phyloP scores from a whole-genome alignment of 2,797 vertebrate genomes.

The Hippocampus kuda region DNA sequence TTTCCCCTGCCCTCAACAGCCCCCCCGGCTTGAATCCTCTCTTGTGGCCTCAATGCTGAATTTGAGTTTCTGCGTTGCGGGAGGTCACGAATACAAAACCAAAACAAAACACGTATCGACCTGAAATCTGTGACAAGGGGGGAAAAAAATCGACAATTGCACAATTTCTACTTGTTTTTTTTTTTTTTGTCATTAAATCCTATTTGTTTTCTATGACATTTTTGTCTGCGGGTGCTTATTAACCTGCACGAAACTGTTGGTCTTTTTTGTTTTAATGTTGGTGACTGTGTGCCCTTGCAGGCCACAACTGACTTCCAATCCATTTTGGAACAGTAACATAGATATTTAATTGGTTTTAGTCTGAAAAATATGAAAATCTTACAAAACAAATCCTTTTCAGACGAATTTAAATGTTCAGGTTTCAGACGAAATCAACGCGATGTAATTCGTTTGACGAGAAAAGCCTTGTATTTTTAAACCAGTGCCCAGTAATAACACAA shows the following conservation, averaged over 20 bases:
- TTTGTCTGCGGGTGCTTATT: slow-evolving; percentile 50
- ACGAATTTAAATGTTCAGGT: background rate
- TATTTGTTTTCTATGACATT: slow-evolving; percentile 63
- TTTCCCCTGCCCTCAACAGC: background rate
- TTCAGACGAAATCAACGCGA: background rate
- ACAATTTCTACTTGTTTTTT: slow-evolving; percentile 68
- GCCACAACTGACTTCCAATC: background rate
- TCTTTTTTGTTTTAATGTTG: background rate
- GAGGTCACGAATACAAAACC: slow-evolving; percentile 36
- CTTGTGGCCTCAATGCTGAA: slow-evolving; percentile 21
- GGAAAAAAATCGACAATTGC: slow-evolving; percentile 62
- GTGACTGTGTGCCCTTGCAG: background rate
- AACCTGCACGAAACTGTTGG: slow-evolving; percentile 7
- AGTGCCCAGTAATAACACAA: background rate
- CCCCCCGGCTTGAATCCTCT: slow-evolving; percentile 23
- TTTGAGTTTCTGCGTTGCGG: slow-evolving; percentile 42
- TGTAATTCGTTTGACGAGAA: background rate
- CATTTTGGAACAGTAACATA: background rate
- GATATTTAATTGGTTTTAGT: background rate
- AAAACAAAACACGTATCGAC: slow-evolving; percentile 57
- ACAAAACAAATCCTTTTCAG: background rate
- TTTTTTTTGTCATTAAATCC: slow-evolving; percentile 70
- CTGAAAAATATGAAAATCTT: background rate
- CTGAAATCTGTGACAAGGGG: slow-evolving; percentile 66
- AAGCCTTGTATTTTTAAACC: background rate